Base-by-base conservation (phyloP, 2,888 invertebrate species). In the Sarcophaga rosellei region DNA sequence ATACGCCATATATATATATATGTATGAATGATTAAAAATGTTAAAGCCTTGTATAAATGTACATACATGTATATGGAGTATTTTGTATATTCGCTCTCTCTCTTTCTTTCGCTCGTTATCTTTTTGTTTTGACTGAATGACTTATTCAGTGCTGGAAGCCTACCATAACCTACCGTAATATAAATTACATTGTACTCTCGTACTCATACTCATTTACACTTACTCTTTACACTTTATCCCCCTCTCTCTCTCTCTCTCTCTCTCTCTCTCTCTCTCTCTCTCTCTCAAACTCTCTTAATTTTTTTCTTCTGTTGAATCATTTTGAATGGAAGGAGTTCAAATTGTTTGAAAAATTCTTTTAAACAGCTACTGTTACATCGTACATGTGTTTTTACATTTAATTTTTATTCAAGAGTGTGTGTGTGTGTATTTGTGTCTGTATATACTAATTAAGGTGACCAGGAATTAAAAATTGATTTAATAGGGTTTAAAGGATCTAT, bases 81-180 rank as follows among this genome's bases (percentile, higher is more conserved):
- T 53, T 53, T 53, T 17, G 12, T 53, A 53, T 15, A 4, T 53
- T 53, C 4, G 15, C 17, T 15, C 53, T 17, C 53, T 75, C 53
- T 75, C 11, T 15, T 5, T 62, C 44, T 70, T 65, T 21, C 59
- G n/a, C 59, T 61, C 65, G 44, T 65, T 81, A 47, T 15, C 3
- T 3, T 59, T 62, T 57, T 65, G 63, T 63, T 63, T 73, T 72
- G 61, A 65, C 45, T 84, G 84, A 75, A 68, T 84, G 83, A 68
- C 59, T 78, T 72, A 73, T 77, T 44, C 88, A 89, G 88, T 89
- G 88, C 86, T 88, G 88, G 83, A 88, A 88, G 88, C 88, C 89
- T 89, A 89, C 89, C 91, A 91, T 91, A 91, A 91, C 91, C 91
- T 91, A 91, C 90, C 91, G 87, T 89, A 91, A 91, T 89, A 88